Evolutionary conservation across 2,888 invertebrate genomes (phyloP).

Genomic region (Hirtodrosophila trivittata): DNA sequence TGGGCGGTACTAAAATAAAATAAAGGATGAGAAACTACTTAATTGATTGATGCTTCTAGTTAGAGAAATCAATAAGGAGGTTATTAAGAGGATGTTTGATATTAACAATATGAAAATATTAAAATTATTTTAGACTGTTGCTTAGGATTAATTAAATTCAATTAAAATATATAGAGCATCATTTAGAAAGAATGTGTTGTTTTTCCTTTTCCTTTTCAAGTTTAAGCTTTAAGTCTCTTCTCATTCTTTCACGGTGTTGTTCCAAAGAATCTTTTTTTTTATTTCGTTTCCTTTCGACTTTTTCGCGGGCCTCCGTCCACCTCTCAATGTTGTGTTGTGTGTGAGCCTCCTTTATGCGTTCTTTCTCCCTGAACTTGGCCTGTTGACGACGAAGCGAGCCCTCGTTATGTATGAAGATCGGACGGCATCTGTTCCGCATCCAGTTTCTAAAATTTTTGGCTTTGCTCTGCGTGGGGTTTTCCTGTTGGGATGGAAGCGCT

Average conservation of each 20-base stretch:
- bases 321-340: slow-evolving; percentile 37
- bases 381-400: slow-evolving; percentile 32
- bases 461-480: not conserved
- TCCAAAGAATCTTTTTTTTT: not conserved
- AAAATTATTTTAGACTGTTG: no score
- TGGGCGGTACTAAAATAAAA: no score
- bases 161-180: no score
- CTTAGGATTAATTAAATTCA: no score
- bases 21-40: no score
- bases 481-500: not conserved
- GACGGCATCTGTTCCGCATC: slow-evolving; percentile 54
- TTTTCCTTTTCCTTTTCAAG: no score
- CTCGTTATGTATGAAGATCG: slow-evolving; percentile 57
- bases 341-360: slow-evolving; percentile 26
- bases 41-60: no score
- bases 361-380: slow-evolving; percentile 17
- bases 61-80: no score
- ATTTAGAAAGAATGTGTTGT: no score
- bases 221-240: no score
- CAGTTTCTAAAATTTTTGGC: slow-evolving; percentile 22
- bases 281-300: slow-evolving; percentile 13
- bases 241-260: not conserved
- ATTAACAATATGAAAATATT: no score
- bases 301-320: slow-evolving; percentile 51
- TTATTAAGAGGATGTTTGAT: no score